Evolutionary conservation across 1,140 invertebrate genomes (phyloP), one percentile per base, ranked within the genome.

Genomic region (Penaeus indicus): DNA sequence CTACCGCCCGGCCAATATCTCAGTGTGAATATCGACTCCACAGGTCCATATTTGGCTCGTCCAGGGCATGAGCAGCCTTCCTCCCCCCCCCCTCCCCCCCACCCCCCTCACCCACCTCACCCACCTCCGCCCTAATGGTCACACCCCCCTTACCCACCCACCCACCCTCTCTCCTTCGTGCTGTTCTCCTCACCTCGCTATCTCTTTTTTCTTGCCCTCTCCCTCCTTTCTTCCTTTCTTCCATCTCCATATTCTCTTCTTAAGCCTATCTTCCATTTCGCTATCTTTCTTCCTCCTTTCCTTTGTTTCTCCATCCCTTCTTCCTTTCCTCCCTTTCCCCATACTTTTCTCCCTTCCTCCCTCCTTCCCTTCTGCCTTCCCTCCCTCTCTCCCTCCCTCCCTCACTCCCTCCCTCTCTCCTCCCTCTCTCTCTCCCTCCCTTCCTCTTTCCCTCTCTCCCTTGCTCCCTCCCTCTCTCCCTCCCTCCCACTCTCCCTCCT

Each of bases 261-360:
- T 32, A 32, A 32, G 32, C 27, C 79, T 82, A 42, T n/a, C 47
- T 61, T 13, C n/a, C 25, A 32, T 32, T 32, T 42, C 54, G 27
- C 61, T 64, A 3, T 32, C 63, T 38, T 16, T 63, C 80, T 27
- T n/a, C 64, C 25, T 18, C 19, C 61, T 64, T 63, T 64, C 21
- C 38, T 16, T 27, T n/a, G 38, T 16, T 22, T 32, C 21, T 22
- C 32, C 62, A 63, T 38, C 62, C 64, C n/a, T 63, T 27, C 25
- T 42, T 81, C 79, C 60, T 54, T 81, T 54, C 60, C 79, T 81
- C 42, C 60, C 32, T 81, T 54, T 81, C 79, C 60, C n/a, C 38
- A 11, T 25, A 22, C 38, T 32, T 38, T 21, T 22, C 61, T 64
- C 61, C 21, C 27, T 64, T 27, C 38, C 62, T 64, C 25, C 64